Evolutionary conservation across 92 coral and sea anemone species (phyloP).

Genomic region (Porites cylindrica): DNA sequence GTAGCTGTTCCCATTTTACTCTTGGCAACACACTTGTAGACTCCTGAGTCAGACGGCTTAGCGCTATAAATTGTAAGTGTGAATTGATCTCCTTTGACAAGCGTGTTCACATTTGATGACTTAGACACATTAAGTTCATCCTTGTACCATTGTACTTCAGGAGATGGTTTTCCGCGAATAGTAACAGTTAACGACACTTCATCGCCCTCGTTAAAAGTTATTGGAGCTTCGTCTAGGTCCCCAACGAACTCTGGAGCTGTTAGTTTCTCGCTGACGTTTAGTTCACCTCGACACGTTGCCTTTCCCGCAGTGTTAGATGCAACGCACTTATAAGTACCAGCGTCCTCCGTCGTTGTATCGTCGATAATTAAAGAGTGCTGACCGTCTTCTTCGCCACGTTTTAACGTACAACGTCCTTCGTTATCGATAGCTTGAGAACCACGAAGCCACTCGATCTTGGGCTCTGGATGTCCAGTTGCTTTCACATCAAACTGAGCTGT

Average conservation of each 20-base stretch:
- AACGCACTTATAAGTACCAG: conserved; percentile 92
- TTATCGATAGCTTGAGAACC: conserved; percentile 74
- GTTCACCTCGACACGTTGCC: conserved; percentile 83
- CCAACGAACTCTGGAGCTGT: conserved; percentile 84
- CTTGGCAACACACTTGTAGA: conserved; percentile 77
- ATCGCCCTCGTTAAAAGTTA: conserved; percentile 73
- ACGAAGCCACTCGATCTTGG: conserved; percentile 87
- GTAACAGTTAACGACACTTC: conserved; percentile 78
- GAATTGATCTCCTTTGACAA: conserved; percentile 64
- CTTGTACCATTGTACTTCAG: conserved; percentile 93
- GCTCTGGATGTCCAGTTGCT: conserved; percentile 85
- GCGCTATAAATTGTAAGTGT: conserved; percentile 66
- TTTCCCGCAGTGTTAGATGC: conserved; percentile 92
- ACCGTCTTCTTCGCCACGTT: conserved; percentile 63
- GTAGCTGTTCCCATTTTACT: conserved; percentile 72
- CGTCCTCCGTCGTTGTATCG: conserved; percentile 74
- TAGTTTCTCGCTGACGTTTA: conserved; percentile 85
- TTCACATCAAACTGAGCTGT: conserved; percentile 76
- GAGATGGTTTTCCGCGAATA: conserved; percentile 88
- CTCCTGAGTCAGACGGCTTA: conserved; percentile 78
- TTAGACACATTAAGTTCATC: conserved; percentile 76
- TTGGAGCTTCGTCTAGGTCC: conserved; percentile 68
- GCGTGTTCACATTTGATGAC: conserved; percentile 60
- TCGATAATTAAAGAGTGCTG: conserved; percentile 75
- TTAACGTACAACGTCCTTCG: conserved; percentile 79